Conservation (phyloP, 1,140 invertebrate species). For the Pemphigus obesinymphae region DNA sequence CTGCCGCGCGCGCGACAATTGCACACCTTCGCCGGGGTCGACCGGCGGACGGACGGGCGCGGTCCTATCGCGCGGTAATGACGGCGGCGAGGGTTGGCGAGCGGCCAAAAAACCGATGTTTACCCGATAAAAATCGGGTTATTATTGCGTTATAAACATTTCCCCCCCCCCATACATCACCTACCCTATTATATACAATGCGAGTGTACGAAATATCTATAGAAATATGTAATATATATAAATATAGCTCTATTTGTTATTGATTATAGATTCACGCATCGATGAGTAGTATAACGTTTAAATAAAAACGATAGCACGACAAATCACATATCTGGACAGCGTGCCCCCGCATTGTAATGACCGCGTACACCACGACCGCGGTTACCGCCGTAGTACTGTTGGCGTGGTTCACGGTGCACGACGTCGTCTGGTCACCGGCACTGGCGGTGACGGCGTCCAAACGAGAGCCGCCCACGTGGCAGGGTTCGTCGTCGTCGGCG, state of each 20-base stretch:
- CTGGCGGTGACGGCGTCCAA: background rate
- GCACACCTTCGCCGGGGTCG: background rate
- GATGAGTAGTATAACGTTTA: background rate
- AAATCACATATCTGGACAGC: background rate
- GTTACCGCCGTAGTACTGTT: background rate
- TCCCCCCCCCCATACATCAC: background rate
- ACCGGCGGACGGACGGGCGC: background rate
- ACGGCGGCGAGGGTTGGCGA: background rate
- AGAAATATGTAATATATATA: background rate
- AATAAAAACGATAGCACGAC: background rate
- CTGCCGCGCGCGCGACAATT: background rate
- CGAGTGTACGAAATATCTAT: background rate
- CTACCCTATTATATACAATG: background rate
- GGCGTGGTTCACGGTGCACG: background rate
- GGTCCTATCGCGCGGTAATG: background rate
- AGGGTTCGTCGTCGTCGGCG: background rate
- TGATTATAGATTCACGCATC: background rate
- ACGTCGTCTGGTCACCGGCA: background rate
- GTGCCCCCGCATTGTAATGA: background rate
- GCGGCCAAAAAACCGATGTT: slow-evolving; percentile 16
- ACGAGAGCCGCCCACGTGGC: too few relatives aligned
- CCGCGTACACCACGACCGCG: background rate
- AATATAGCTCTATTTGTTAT: background rate
- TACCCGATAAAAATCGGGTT: slow-evolving; percentile 15
- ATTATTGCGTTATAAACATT: slow-evolving; percentile 21